Conservation (phyloP, 1,140 invertebrate species). For the Himalopsyche phryganea region DNA sequence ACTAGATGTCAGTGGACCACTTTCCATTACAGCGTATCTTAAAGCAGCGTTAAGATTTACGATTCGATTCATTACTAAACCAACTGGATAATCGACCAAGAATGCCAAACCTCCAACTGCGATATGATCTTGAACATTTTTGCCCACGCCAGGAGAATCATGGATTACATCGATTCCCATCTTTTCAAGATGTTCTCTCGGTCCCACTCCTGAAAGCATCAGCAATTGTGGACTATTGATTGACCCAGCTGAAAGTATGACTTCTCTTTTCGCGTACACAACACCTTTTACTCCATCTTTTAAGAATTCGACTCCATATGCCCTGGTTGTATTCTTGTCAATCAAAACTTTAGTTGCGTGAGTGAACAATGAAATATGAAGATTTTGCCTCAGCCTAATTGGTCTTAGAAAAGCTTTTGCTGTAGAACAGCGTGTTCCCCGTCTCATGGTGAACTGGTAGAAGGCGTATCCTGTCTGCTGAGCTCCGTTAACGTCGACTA, state of each 20-base stretch:
- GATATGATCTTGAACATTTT: slow-evolving; percentile 83
- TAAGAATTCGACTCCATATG: slow-evolving; percentile 76
- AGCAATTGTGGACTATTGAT: slow-evolving; percentile 76
- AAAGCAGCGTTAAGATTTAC: slow-evolving; percentile 75
- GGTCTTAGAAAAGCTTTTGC: slow-evolving; percentile 80
- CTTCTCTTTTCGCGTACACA: slow-evolving; percentile 70
- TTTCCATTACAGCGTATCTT: slow-evolving; percentile 71
- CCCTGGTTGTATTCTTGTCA: slow-evolving; percentile 63
- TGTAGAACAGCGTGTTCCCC: slow-evolving; percentile 71
- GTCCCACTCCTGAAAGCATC: slow-evolving; percentile 83
- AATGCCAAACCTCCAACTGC: slow-evolving; percentile 76
- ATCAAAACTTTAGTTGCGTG: slow-evolving; percentile 76
- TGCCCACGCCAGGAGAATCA: slow-evolving; percentile 72
- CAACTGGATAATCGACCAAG: slow-evolving; percentile 73
- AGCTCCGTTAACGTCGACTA: slow-evolving; percentile 72
- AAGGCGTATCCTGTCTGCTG: slow-evolving; percentile 79
- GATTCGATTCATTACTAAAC: slow-evolving; percentile 69
- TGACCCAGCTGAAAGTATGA: slow-evolving; percentile 74
- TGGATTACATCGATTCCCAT: slow-evolving; percentile 64
- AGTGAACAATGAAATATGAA: slow-evolving; percentile 70
- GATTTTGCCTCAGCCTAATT: slow-evolving; percentile 65
- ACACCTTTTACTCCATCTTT: slow-evolving; percentile 61
- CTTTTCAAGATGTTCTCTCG: slow-evolving; percentile 64
- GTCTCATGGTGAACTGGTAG: slow-evolving; percentile 78
- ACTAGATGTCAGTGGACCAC: slow-evolving; percentile 78